Base-by-base conservation (phyloP, 2,888 invertebrate species). In the Cephonodes hylas region DNA sequence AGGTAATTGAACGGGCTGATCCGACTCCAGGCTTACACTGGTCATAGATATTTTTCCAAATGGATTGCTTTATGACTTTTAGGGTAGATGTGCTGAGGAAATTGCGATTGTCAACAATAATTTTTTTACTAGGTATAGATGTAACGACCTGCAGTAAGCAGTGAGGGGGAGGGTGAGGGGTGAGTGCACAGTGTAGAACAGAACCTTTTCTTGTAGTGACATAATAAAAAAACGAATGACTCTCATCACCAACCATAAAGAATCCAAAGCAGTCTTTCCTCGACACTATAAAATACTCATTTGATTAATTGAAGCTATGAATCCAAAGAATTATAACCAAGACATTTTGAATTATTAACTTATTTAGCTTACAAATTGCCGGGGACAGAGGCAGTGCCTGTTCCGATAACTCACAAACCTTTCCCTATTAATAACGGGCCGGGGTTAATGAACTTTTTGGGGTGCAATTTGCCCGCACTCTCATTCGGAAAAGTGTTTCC, bases 391-490 rank as follows among this genome's bases (percentile, higher is more conserved):
- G 22, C 57, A 57, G 59, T 8, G 57, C 27, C 42, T 60, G 63
- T 66, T 70, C 67, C 68, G 67, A 63, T 73, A 69, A 70, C 69
- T 69, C 67, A 66, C 53, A 63, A 64, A 58, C 62, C 62, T 67
- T 63, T 63, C 64, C 70, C 67, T 71, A 70, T 70, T 72, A 74
- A 72, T 72, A 72, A 71, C 62, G 60, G 25, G 6, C 23, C 60
- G 63, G 64, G 74, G 74, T 68, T 71, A 73, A 76, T 71, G 72
- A 72, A 75, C 79, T 73, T 68, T 66, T 62, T 65, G 64, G 64
- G 71, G 63, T 69, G 72, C 77, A 79, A 79, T 77, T 73, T 75
- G 73, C 70, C 63, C 63, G 77, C 74, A 82, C 76, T 77, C 64
- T 75, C 79, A 67, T 64, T 69, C 59, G 74, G 78, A 76, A 78